Evolutionary conservation across 2,888 invertebrate species (phyloP), one percentile per base, ranked within the genome.

Genomic region (Disparrhopalites patrizii): DNA sequence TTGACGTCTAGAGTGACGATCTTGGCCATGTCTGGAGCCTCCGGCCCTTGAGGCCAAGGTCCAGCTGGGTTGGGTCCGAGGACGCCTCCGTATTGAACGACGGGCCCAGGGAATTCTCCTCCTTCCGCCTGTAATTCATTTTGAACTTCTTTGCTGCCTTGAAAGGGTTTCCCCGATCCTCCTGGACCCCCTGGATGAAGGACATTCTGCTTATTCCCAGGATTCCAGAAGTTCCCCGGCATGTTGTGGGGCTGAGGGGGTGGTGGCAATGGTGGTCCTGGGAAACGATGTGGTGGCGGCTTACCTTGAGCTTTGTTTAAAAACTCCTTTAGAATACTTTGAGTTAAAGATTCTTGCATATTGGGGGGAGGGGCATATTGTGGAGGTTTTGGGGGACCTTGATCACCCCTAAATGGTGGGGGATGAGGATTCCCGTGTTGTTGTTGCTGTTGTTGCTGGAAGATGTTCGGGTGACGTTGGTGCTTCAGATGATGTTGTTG

Each of bases 1-100:
- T 94, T 93, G 0, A 94, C 94, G 76, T 95, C 94, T 13, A 94
- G 81, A 0, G 92, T 91, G 10, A 92, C 86, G 68, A 94, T 94
- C 80, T 93, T 93, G 0, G 94, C 93, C 91, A 93, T 93, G 76
- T 94, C 93, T 10, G 47, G 47, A 89, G 89, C 3, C 87, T 87
- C 0, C 89, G 89, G 73, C 15, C 73, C 73, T 69, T 72, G 66
- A 23, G 74, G 73, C 72, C 72, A 73, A 28, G 61, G 61, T 28
- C 68, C 67, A 25, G 68, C 58, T 3, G 66, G 62, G 52, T 61
- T 55, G 8, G 66, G 38, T 31, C 40, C 57, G 7, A 61, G 61
- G 13, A 43, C 60, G n/a, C 52, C 62, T 1, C 66, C 66, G n/a
- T 66, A 66, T 20, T 65, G 66, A 31, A 62, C 62, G 28, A 69